Evolutionary conservation across 1,140 invertebrate species (phyloP).

Genomic region (Nylanderia fulva): DNA sequence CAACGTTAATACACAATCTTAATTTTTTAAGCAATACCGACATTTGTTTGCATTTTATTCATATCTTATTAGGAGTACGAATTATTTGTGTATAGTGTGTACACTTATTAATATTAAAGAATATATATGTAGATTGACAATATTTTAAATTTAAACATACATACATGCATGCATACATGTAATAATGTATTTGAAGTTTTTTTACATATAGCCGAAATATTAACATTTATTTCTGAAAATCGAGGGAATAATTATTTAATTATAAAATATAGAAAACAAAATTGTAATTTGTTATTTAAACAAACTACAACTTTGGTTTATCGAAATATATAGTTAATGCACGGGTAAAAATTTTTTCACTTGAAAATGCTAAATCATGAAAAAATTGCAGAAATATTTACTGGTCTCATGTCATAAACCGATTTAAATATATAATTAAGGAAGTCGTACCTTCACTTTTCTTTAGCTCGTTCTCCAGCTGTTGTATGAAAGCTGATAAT

Average conservation of each 20-base stretch:
- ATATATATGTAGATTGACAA: not conserved
- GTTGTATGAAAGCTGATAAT: conserved; percentile 7
- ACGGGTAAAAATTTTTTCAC: not conserved
- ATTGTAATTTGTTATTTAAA: not conserved
- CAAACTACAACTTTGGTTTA: not conserved
- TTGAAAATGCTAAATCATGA: not conserved
- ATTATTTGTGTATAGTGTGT: no score
- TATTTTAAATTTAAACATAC: not conserved
- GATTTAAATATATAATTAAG: not conserved
- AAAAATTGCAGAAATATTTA: not conserved
- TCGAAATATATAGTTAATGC: not conserved
- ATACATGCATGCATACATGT: not conserved
- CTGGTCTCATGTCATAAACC: not conserved
- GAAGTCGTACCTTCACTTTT: not conserved
- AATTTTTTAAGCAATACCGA: not conserved
- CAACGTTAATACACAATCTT: conserved; percentile 12
- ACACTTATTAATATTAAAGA: not conserved
- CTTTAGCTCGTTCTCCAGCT: not conserved
- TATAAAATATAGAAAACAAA: not conserved
- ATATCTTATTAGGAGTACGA: not conserved
- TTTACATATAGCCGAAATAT: not conserved
- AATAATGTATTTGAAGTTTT: not conserved
- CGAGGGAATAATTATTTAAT: not conserved
- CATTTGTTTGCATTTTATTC: not conserved
- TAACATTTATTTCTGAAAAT: not conserved